Percentiles rank a stretch among this genome's conserved stretches.
Evolutionary conservation across 2,113 vertebrate genomes (phyloP).

Genomic region (Chiloscyllium plagiosum): DNA sequence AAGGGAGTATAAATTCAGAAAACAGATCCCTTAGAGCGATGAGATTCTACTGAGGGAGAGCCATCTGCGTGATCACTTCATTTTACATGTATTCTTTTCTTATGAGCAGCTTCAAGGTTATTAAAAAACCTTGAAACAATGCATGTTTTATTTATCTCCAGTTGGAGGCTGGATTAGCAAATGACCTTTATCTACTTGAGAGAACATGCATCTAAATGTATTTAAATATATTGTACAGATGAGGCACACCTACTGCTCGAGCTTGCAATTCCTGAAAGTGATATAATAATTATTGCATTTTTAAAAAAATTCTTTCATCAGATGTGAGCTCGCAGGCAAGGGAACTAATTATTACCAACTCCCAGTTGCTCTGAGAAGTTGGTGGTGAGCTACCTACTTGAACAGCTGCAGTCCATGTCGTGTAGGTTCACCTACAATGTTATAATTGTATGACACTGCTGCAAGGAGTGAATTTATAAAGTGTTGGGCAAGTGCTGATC

Average conservation of each 20-base stretch:
- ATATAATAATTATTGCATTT: background rate
- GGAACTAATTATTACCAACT: background rate
- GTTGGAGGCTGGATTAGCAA: background rate
- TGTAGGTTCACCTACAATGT: background rate
- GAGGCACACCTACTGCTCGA: background rate
- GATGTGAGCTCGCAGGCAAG: background rate
- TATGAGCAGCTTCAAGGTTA: conserved; percentile 11
- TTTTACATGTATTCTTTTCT: background rate
- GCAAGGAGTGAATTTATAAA: background rate
- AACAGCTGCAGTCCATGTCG: background rate
- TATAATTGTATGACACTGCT: background rate
- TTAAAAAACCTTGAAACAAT: conserved; percentile 23
- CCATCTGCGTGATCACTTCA: background rate
- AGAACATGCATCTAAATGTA: background rate
- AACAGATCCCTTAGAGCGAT: background rate
- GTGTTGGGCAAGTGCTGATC: background rate
- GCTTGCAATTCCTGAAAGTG: background rate
- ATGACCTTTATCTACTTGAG: conserved; percentile 11
- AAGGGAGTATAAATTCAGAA: background rate
- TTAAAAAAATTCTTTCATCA: background rate
- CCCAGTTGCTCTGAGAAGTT: background rate
- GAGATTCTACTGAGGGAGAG: background rate
- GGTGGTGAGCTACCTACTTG: background rate
- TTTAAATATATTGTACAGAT: background rate
- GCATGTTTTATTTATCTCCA: conserved; percentile 18